Evolutionary conservation across 1,140 invertebrate genomes (phyloP), one percentile per base, ranked within the genome.

Genomic region (Scylla paramamosain): DNA sequence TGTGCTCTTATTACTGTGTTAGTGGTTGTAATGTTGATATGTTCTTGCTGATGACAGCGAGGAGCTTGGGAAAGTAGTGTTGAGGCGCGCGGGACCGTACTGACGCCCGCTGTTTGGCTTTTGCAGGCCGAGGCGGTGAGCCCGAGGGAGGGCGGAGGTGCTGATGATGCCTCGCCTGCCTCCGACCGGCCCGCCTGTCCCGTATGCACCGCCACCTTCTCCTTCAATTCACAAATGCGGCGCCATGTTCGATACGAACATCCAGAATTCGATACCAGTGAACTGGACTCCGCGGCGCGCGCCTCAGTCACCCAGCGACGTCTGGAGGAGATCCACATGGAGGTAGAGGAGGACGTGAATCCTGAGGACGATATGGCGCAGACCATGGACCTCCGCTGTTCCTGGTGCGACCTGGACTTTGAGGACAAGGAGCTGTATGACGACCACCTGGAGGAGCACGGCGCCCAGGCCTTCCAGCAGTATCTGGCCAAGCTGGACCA

Each of bases 61-160:
- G 88, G 28, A 90, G 28, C 45, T 25, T 59, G 28, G n/a, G n/a
- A 77, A 83, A 86, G 46, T 86, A 91, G 29, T 25, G 29, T 12
- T 46, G 89, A 86, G 84, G 90, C 77, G 84, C 46, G 52, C 90
- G 82, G 94, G 77, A 89, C 94, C 59, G 83, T 95, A 92, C 86
- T 95, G 90, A 95, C 87, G 94, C 94, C 91, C 91, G 45, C 52
- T 93, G 91, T 95, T 92, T 95, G 94, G 94, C 92, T 86, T 95
- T 95, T 95, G 7, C 94, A 95, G 94, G 94, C 94, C 32, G 94
- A 95, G 52, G 91, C 86, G 86, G 94, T 87, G 94, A 91, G 77
- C 93, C 59, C 59, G 91, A 95, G 83, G 52, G 59, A 45, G 52
- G 94, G 94, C 46, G 94, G 46, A 86, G 91, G 94, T 92, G 84